Evolutionary conservation across 2,797 vertebrate genomes (phyloP).

Genomic region (Zalophus californianus): DNA sequence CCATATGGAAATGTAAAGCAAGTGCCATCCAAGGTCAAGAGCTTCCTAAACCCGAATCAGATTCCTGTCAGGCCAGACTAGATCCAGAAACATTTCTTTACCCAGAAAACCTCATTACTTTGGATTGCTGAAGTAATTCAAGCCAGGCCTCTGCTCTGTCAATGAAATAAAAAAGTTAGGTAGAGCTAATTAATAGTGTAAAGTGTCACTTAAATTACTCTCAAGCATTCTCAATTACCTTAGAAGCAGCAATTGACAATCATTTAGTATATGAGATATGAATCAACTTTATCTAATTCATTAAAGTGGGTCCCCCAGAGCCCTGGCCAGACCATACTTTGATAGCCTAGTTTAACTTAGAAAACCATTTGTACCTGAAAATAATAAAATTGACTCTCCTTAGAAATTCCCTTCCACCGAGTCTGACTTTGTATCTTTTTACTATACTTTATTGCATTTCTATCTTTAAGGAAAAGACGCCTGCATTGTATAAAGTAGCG

Average conservation of each 20-base stretch:
- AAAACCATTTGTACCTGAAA: neutral
- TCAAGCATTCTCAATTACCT: conserved; percentile 80
- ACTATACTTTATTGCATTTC: neutral
- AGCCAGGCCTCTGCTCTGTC: conserved; percentile 40
- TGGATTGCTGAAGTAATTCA: neutral
- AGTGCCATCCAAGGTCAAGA: neutral
- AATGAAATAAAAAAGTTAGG: conserved; percentile 72
- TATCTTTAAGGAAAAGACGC: neutral
- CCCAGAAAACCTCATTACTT: conserved; percentile 20
- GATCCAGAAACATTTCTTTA: neutral
- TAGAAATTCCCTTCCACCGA: neutral
- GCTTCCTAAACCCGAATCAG: neutral
- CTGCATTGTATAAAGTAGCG: accelerated
- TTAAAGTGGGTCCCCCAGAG: conserved; percentile 55
- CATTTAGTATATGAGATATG: conserved; percentile 65
- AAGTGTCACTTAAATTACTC: conserved; percentile 77
- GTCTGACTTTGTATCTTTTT: neutral
- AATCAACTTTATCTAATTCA: conserved; percentile 77
- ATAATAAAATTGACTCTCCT: neutral
- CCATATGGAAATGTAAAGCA: accelerated
- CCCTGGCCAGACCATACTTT: conserved; percentile 10
- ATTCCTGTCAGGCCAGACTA: neutral
- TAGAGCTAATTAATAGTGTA: conserved; percentile 77
- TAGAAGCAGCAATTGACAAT: conserved; percentile 79
- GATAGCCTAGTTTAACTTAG: conserved; percentile 36